Evolutionary conservation across 1,140 invertebrate species (phyloP), one percentile per base, ranked within the genome.

Genomic region (Macrocentrus cingulum): DNA sequence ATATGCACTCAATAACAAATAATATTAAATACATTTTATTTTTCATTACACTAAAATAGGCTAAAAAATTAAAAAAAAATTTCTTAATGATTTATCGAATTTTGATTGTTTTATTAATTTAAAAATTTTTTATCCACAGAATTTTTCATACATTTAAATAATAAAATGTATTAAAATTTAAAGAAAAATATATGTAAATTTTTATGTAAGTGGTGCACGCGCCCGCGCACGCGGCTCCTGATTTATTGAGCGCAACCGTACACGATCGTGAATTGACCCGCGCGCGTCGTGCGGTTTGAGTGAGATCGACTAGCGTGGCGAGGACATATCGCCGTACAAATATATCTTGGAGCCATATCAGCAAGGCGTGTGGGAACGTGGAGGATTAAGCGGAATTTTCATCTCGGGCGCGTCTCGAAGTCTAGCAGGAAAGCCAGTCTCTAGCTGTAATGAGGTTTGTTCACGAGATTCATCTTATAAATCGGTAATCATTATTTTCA

Each of bases 371-470:
- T 62, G 61, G 61, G 61, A 62, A 62, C 61, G 56, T 32, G 34
- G 52, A 62, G 48, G 61, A 62, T 62, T 62, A 62, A 54, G 23
- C 34, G 39, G 61, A 62, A 59, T 62, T 62, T 59, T 46, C 52
- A 56, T 59, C n/a, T n/a, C 48, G 46, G 61, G 56, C 52, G 48
- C 52, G 56, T 56, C 56, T 59, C 51, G 34, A 41, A 44, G 19
- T 62, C 25, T 51, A 51, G n/a, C 44, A 29, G 4, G 46, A 48
- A 57, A 57, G 34, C 36, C 34, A 49, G 41, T 54, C 20, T 25
- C 6, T 3, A 15, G 37, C 11, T 8, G 1, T 50, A 34, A 36
- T 50, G 48, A 50, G 48, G 18, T 9, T 29, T 4, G 25, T 29
- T 5, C 25, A 29, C 4, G 9, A 9, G 25, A 5, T 29, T 29